These are phyloP conservation scores for Musca vetustissima DNA, from an alignment of 1,140 invertebrate species.

Conservation along the genomic window DNA sequence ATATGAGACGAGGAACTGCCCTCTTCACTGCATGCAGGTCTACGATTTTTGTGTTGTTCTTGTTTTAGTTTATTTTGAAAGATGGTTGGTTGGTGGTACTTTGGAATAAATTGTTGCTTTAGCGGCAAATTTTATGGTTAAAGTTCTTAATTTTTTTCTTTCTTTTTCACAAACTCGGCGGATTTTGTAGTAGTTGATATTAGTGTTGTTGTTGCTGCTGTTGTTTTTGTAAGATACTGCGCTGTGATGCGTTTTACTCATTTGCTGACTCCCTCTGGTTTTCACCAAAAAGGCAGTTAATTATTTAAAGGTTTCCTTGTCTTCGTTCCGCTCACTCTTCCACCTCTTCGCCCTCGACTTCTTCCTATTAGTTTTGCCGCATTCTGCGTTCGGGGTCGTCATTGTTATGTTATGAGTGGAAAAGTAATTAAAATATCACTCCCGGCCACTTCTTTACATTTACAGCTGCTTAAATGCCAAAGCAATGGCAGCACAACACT, in stretches of 20 bases:
- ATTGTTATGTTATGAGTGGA: background rate
- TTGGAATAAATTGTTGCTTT: constrained; percentile 18
- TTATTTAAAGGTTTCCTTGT: constrained; percentile 2
- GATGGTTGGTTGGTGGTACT: constrained; percentile 4
- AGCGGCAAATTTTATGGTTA: constrained; percentile 19
- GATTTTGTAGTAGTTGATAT: too few relatives aligned
- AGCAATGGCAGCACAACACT: too few relatives aligned
- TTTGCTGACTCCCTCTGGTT: constrained; percentile 18
- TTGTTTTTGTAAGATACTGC: too few relatives aligned
- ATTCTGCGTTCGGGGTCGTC: background rate
- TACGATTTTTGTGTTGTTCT: too few relatives aligned
- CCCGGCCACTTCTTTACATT: background rate
- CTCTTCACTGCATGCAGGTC: background rate
- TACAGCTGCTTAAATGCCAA: constrained; percentile 26
- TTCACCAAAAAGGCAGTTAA: constrained; percentile 7
- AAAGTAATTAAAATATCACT: constrained; percentile 25
- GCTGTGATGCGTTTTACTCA: background rate
- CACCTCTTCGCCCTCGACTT: background rate
- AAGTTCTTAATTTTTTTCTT: background rate
- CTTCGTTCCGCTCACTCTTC: too few relatives aligned
- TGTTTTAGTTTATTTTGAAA: background rate
- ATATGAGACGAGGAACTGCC: background rate
- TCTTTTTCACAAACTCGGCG: too few relatives aligned
- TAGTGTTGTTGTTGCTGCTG: background rate
- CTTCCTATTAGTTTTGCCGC: background rate